Evolutionary conservation across 1,140 invertebrate species (phyloP).

Genomic region (Reticulitermes speratus): DNA sequence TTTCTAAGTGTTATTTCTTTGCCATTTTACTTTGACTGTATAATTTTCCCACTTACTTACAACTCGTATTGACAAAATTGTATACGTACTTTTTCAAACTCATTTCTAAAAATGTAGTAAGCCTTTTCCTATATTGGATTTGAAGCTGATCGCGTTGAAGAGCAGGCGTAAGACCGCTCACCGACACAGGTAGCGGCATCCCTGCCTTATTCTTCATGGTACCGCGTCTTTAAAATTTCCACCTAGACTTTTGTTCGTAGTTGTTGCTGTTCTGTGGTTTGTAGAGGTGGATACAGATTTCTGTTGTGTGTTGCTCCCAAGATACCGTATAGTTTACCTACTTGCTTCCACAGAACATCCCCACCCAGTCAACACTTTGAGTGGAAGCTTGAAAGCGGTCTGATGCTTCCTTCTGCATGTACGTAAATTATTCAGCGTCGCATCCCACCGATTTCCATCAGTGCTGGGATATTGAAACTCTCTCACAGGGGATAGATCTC

Average conservation of each 20-base stretch:
- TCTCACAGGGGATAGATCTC: background rate
- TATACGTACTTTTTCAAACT: too few relatives aligned
- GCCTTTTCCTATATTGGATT: background rate
- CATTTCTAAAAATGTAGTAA: too few relatives aligned
- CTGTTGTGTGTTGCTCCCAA: background rate
- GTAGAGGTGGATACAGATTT: background rate
- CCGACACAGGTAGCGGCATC: background rate
- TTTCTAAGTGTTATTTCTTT: too few relatives aligned
- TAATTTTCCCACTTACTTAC: too few relatives aligned
- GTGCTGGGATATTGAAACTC: background rate
- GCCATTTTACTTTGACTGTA: too few relatives aligned
- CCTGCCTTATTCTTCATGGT: background rate
- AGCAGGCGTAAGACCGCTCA: background rate
- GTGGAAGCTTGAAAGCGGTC: background rate
- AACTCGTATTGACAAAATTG: too few relatives aligned
- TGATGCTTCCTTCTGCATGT: background rate
- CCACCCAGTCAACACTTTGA: background rate
- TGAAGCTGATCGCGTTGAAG: background rate
- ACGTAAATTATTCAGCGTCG: background rate
- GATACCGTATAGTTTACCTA: background rate
- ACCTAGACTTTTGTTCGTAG: background rate
- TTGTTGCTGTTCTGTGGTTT: background rate
- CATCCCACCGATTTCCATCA: slow-evolving; percentile 2
- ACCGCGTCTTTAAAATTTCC: background rate
- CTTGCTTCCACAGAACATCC: background rate